Conservation (phyloP, 2,888 invertebrate genomes). For the Neoitamus cyanurus region DNA sequence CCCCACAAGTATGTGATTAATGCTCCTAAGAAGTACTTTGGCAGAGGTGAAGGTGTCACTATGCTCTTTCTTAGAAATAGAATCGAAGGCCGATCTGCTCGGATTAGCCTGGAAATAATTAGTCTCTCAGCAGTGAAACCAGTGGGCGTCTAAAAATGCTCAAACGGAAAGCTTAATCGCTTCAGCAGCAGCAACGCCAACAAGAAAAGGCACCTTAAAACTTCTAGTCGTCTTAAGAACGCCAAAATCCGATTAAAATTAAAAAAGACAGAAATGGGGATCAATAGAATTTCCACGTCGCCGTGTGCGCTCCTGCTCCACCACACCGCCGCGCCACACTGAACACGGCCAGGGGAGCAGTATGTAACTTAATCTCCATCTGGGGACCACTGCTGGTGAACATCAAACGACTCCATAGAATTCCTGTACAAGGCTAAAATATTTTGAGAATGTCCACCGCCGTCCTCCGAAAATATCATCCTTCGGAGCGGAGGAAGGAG, state of each 20-base stretch:
- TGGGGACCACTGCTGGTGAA: neutral
- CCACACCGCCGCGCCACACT: neutral
- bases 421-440: neutral
- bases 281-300: neutral
- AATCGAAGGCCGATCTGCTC: neutral
- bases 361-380: neutral
- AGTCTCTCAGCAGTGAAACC: neutral
- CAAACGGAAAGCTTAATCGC: neutral
- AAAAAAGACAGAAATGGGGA: neutral
- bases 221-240: neutral
- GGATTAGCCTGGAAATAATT: neutral
- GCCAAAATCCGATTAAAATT: neutral
- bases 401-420: neutral
- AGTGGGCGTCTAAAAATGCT: neutral
- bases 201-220: neutral
- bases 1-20: neutral
- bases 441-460: neutral
- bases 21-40: neutral
- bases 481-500: neutral
- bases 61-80: neutral
- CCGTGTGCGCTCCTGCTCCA: neutral
- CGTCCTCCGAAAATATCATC: neutral
- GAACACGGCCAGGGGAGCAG: neutral
- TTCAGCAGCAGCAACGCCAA: neutral
- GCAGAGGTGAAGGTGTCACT: neutral